These are phyloP conservation scores for Anneissia japonica DNA, from an alignment of 35 echinoderm and acorn worm species.

Conservation along the genomic window DNA sequence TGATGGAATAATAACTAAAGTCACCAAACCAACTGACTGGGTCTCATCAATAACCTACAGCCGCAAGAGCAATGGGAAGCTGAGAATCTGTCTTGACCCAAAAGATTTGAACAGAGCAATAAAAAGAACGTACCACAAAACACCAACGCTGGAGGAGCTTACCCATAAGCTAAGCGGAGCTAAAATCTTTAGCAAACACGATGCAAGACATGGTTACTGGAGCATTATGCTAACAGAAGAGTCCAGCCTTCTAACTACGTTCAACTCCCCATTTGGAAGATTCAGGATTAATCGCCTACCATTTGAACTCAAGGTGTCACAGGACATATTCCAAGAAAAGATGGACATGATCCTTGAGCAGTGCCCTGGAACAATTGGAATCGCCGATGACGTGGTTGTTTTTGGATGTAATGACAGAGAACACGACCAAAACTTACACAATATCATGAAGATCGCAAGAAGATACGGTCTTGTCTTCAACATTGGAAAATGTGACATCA, in stretches of 20 bases:
- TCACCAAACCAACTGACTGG: conserved; percentile 75
- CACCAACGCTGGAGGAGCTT: conserved; percentile 5
- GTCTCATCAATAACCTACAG: conserved; percentile 22
- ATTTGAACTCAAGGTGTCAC: conserved; percentile 41
- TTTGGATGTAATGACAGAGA: background rate
- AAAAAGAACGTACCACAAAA: background rate
- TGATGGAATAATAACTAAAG: background rate
- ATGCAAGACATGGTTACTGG: conserved; percentile 21
- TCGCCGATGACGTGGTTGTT: conserved; percentile 63
- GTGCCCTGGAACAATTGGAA: conserved; percentile 41
- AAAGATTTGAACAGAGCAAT: conserved; percentile 45
- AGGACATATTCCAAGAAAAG: conserved; percentile 51
- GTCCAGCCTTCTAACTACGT: conserved; percentile 8
- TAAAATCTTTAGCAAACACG: conserved; percentile 4
- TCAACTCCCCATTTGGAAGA: conserved; percentile 45
- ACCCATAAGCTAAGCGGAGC: background rate
- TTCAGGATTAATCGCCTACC: conserved; percentile 5
- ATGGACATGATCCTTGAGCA: conserved; percentile 56
- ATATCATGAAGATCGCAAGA: conserved; percentile 28
- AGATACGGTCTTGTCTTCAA: background rate
- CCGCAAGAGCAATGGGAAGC: conserved; percentile 41
- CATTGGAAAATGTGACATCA: background rate
- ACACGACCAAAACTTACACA: background rate
- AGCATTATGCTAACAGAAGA: background rate
- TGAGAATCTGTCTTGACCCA: conserved; percentile 45